These are phyloP conservation scores for Eurois occulta DNA, from an alignment of 2,888 invertebrate species.

Conservation along the genomic window DNA sequence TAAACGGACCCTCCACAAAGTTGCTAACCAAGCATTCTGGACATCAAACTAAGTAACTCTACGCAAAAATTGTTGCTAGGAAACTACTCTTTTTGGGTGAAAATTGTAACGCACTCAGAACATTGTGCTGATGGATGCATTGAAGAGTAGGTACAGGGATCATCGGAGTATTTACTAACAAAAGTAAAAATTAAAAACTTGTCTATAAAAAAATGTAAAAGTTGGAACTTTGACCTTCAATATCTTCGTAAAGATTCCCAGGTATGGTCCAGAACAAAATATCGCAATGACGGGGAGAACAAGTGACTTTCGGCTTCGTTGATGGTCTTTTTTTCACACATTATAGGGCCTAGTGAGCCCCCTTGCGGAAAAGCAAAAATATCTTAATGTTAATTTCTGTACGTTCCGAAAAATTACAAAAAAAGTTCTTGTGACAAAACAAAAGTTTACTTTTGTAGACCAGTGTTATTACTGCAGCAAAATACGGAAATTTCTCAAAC, in stretches of 20 bases:
- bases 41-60: not conserved
- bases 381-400: not conserved
- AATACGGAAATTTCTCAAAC: not conserved
- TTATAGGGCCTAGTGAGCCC: conserved; percentile 9
- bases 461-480: not conserved
- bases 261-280: not conserved
- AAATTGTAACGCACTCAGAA: not conserved
- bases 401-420: not conserved
- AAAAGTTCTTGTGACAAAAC: not conserved
- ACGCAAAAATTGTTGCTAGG: not conserved
- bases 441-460: not conserved
- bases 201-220: not conserved
- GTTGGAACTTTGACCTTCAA: not conserved
- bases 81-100: not conserved
- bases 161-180: not conserved
- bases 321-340: not conserved
- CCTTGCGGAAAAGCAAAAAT: conserved; percentile 12
- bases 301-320: not conserved
- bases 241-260: not conserved
- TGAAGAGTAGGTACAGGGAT: not conserved
- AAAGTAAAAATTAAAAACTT: not conserved
- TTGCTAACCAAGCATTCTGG: not conserved
- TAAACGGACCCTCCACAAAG: not conserved
- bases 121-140: not conserved
- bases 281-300: not conserved